Evolutionary conservation across 2,888 invertebrate genomes (phyloP).

Genomic region (Tachystola acroxantha): DNA sequence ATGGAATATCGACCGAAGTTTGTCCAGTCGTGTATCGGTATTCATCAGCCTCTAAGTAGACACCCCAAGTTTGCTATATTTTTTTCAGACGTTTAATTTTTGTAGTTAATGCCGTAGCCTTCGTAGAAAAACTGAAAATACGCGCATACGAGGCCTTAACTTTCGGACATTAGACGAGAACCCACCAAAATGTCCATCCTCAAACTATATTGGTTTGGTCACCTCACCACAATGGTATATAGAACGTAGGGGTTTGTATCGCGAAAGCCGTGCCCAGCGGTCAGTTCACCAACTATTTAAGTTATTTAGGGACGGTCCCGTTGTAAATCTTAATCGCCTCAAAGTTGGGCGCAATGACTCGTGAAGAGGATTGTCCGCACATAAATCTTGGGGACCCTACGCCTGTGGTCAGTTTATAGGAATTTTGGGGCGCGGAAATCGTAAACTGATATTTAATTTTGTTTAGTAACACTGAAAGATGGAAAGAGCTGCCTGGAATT

Average conservation of each 20-base stretch:
- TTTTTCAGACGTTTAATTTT: too few relatives aligned
- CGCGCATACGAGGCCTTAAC: too few relatives aligned
- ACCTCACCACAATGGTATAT: constrained; percentile 10
- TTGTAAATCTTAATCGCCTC: constrained; percentile 69
- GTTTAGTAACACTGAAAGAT: too few relatives aligned
- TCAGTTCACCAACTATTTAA: constrained; percentile 56
- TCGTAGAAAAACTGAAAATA: too few relatives aligned
- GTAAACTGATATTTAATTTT: neutral
- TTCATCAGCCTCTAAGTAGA: too few relatives aligned
- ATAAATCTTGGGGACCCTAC: constrained; percentile 48
- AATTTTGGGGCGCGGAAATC: constrained; percentile 4
- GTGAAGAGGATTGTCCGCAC: constrained; percentile 52
- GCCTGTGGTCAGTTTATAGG: constrained; percentile 13
- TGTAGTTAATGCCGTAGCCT: too few relatives aligned
- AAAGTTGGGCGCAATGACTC: constrained; percentile 66
- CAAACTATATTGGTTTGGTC: neutral
- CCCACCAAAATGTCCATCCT: too few relatives aligned
- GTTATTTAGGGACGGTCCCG: constrained; percentile 59
- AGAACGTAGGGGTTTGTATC: constrained; percentile 1
- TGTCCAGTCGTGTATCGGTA: too few relatives aligned
- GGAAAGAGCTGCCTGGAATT: too few relatives aligned
- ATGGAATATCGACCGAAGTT: too few relatives aligned
- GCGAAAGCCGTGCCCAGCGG: constrained; percentile 10
- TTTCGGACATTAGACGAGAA: too few relatives aligned
- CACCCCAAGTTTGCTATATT: too few relatives aligned